phyloP scores from a whole-genome alignment of 2,888 invertebrate genomes.

The Neoascia interrupta region DNA sequence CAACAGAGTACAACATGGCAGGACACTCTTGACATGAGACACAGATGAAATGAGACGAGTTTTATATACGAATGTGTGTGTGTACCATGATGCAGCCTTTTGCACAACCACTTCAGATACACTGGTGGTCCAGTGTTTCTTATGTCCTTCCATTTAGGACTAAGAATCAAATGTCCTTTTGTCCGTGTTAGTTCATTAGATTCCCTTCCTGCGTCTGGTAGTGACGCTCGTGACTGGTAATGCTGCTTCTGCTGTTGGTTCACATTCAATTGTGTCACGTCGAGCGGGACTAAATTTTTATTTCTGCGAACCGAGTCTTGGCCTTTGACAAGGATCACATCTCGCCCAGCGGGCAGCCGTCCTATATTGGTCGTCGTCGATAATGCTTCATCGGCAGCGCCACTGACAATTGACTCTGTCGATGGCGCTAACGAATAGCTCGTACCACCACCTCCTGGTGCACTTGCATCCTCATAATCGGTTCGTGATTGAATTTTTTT shows the following conservation, averaged over 20 bases:
- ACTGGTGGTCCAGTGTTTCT: constrained; percentile 54
- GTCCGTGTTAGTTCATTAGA: constrained; percentile 50
- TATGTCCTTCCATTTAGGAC: constrained; percentile 20
- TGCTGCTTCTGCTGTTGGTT: too few relatives aligned
- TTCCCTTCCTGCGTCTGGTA: constrained; percentile 27
- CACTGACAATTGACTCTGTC: constrained; percentile 58
- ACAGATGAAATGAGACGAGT: constrained; percentile 17
- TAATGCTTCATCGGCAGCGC: constrained; percentile 50
- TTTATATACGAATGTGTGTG: constrained; percentile 4
- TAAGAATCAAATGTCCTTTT: constrained; percentile 16
- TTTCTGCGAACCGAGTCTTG: constrained; percentile 48
- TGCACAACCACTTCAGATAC: constrained; percentile 68
- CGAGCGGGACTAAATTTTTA: constrained; percentile 32
- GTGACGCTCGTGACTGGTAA: constrained; percentile 11
- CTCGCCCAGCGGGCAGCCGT: neutral
- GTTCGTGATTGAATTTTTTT: constrained; percentile 58
- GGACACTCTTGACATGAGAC: constrained; percentile 4
- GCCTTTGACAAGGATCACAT: constrained; percentile 40
- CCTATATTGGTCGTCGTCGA: constrained; percentile 34
- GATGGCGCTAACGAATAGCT: constrained; percentile 36
- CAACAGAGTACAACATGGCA: neutral
- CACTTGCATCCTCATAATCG: constrained; percentile 62
- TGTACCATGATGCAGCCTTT: constrained; percentile 59
- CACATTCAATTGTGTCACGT: constrained; percentile 46
- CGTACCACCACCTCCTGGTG: neutral